Conservation (phyloP, 2,888 invertebrate species). For the Limnephilus rhombicus region DNA sequence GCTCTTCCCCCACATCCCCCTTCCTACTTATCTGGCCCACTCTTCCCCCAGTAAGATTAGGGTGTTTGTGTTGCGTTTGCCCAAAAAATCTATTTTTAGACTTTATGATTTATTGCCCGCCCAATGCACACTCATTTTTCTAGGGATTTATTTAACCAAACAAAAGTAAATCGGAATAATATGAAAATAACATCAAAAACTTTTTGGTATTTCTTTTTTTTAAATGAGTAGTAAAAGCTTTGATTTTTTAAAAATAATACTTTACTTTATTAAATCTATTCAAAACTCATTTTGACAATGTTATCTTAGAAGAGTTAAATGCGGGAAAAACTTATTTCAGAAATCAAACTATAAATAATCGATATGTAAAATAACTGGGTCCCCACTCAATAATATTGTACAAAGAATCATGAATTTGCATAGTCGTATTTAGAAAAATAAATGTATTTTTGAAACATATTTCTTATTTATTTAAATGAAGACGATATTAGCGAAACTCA, state of each 20-base stretch:
- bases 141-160: background rate
- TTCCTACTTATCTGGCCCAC: background rate
- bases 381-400: too few relatives aligned
- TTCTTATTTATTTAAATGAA: too few relatives aligned
- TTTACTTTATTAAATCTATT: too few relatives aligned
- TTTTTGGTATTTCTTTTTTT: background rate
- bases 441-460: too few relatives aligned
- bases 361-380: background rate
- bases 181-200: background rate
- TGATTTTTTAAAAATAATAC: too few relatives aligned
- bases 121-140: background rate
- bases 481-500: too few relatives aligned
- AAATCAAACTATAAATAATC: background rate
- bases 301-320: background rate
- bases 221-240: background rate
- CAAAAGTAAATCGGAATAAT: background rate
- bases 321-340: background rate
- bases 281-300: background rate
- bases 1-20: background rate
- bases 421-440: too few relatives aligned
- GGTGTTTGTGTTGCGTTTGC: background rate
- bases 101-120: conserved; percentile 16
- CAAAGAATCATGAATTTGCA: too few relatives aligned
- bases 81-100: conserved; percentile 14
- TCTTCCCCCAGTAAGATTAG: background rate